A percentile compares a stretch with the other conserved stretches of the same genome.
These are phyloP conservation scores for Pomacea maculata DNA, from an alignment of 1,140 invertebrate species.

Conservation along the genomic window DNA sequence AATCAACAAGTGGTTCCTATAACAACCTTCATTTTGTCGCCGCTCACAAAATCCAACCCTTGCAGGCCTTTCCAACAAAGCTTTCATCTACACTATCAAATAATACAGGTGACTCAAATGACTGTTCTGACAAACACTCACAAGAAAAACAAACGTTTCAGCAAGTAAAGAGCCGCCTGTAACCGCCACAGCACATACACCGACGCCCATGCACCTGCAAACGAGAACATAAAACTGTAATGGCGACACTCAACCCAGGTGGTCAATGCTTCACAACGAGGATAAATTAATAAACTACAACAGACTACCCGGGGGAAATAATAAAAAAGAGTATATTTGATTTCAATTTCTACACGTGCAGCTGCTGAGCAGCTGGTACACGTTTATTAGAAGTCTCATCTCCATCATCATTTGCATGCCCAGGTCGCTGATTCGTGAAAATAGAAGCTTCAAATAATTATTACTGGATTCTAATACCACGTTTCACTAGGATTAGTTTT, in stretches of 20 bases:
- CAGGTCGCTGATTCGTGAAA: neutral
- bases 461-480: no score
- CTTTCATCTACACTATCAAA: no score
- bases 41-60: no score
- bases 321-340: no score
- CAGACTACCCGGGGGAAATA: neutral
- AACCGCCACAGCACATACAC: constrained; percentile 27
- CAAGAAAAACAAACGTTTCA: constrained; percentile 25
- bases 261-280: neutral
- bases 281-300: neutral
- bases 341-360: neutral
- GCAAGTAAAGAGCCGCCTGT: constrained; percentile 29
- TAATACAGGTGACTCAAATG: neutral
- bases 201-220: constrained; percentile 41
- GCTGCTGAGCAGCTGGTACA: no score
- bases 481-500: no score
- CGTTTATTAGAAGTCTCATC: neutral
- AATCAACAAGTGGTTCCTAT: no score
- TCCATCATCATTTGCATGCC: neutral
- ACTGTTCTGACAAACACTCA: neutral
- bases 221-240: constrained; percentile 1
- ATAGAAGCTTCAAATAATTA: no score
- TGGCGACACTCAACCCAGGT: neutral
- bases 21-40: no score
- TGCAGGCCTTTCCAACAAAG: no score